Percentiles rank a stretch among this genome's conserved stretches.
These are phyloP conservation scores for Marisa cornuarietis DNA, from an alignment of 1,140 invertebrate species.

Conservation along the genomic window DNA sequence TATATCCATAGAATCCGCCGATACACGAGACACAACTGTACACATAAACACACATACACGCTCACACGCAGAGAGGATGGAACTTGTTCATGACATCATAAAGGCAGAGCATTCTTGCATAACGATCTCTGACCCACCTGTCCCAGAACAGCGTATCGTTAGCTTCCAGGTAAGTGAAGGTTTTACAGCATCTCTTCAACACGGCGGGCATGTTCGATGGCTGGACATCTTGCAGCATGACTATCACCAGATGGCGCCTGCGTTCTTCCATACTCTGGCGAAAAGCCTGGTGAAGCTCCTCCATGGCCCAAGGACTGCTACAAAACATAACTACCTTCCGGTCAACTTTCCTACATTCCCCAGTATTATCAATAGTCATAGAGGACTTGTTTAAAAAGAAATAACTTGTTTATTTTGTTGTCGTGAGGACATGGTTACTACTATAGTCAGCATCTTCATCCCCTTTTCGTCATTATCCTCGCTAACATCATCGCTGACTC, in stretches of 20 bases:
- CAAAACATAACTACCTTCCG: background rate
- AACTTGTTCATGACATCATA: too few species aligned
- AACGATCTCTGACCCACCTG: constrained; percentile 16
- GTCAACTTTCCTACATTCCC: too few species aligned
- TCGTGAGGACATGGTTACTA: too few species aligned
- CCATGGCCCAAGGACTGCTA: constrained; percentile 89
- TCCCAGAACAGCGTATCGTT: constrained; percentile 52
- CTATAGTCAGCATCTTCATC: background rate
- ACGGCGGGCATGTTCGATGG: constrained; percentile 83
- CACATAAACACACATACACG: too few species aligned
- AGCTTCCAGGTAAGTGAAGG: constrained; percentile 81
- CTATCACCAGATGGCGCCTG: constrained; percentile 47
- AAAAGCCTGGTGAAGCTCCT: constrained; percentile 75
- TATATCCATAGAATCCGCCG: too few species aligned
- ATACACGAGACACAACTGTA: too few species aligned
- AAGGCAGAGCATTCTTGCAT: too few species aligned
- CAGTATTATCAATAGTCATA: too few species aligned
- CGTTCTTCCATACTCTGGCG: constrained; percentile 53
- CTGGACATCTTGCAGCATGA: constrained; percentile 46
- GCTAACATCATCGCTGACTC: background rate
- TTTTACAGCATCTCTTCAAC: constrained; percentile 89
- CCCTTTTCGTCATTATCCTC: too few species aligned
- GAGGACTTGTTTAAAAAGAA: too few species aligned
- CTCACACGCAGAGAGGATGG: too few species aligned
- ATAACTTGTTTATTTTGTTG: too few species aligned